Base-by-base conservation (phyloP, 2,888 invertebrate species). In the Cantharis flavilabris region DNA sequence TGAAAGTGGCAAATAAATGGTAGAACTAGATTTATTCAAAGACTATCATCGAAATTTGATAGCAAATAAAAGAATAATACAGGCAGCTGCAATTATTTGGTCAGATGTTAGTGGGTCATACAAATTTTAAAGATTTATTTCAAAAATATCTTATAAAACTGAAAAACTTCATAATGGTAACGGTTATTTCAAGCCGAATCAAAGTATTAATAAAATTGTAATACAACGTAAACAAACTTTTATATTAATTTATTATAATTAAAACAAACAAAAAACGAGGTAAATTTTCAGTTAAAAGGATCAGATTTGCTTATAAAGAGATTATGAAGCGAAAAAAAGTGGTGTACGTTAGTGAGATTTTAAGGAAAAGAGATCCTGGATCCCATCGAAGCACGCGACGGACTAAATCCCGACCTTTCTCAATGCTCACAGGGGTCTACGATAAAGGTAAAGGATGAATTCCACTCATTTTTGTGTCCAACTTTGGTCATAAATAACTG, bases 31-130 rank as follows among this genome's bases (percentile, higher is more conserved):
- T 76, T 75, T 76, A 75, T 71, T 64, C 71, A 67, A 73, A 78
- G 77, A 72, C 49, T 76, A 77, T 78, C 75, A 69, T 62, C 75
- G 78, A 75, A 75, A 78, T 78, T 75, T 78, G 75, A 78, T 78
- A 72, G 67, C 63, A 33, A 71, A 69, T 30, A 72, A 71, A 74
- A 72, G 74, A 80, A 78, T 73, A 77, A 69, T 76, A 75, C 75
- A 69, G 75, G 70, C 81, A 81, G 81, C 82, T 81, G 82, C 81
- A 81, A 80, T 82, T 81, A 80, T 82, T 77, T 79, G 79, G 77
- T 80, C 80, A 77, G 79, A 77, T 79, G 26, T 26, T 16, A 26
- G 26, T 26, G 79, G 49, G 65, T 74, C 75, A 72, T 75, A 72
- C 23, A 70, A 71, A 69, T 13, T 72, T 67, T 13, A 65, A 74